Evolutionary conservation across 2,113 vertebrate genomes (phyloP), one percentile per base, ranked within the genome.

Genomic region (Isichthys henryi): DNA sequence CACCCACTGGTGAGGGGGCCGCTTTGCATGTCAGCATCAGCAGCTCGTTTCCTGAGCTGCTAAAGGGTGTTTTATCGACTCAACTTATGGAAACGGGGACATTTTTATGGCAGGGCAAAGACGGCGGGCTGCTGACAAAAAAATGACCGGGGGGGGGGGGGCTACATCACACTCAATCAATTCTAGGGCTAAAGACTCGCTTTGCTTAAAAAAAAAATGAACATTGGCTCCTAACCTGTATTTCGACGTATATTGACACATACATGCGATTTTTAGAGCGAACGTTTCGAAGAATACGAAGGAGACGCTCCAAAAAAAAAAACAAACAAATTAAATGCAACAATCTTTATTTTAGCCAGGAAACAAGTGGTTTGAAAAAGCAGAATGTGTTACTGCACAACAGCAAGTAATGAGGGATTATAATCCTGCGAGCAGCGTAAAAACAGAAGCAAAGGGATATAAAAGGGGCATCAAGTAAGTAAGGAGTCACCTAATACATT

Each of bases 51-150:
- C 94, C 92, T 93, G 93, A 90, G 90, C 90, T 66, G 46, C 92
- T 94, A 93, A 94, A 94, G 93, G 92, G 91, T 92, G 92, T 94
- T 95, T 94, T 93, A 95, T 95, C 94, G 94, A 93, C 90, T 93
- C 92, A 92, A 93, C 91, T 91, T 94, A 94, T 92, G 92, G 88
- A 93, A 93, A 93, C 19, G 35, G 48, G 86, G 74, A 21, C 77
- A 31, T 80, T 88, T 86, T 90, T 83, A 92, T 93, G 91, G 92
- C 92, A 90, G 31, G n/a, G 82, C 80, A 19, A 89, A 19, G 27
- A 43, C 52, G 19, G 21, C 27, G 6, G 86, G 50, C 31, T 86
- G 89, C 52, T 46, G 62, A 49, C 53, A 27, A 56, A 66, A 27
- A 88, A 62, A 87, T 19, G 85, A 31, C 52, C 31, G 17, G 13